These are phyloP conservation scores for Chamaetylas fuelleborni DNA, from an alignment of 2,113 vertebrate species.

Conservation along the genomic window DNA sequence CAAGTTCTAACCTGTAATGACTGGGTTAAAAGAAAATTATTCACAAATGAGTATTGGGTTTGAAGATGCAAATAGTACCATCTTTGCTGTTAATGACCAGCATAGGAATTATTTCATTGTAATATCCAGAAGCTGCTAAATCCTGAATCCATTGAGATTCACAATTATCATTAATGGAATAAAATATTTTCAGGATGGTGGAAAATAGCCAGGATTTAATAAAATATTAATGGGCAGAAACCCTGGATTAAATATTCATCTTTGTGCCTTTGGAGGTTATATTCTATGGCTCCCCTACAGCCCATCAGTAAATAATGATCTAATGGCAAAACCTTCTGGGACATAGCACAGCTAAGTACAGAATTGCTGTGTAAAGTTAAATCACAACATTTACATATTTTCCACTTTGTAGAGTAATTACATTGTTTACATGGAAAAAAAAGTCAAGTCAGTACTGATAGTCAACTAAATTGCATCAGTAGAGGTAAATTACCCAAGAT, in stretches of 20 bases:
- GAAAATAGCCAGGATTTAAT: conserved; percentile 28
- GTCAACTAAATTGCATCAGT: not conserved
- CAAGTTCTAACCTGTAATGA: not conserved
- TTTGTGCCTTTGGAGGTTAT: conserved; percentile 49
- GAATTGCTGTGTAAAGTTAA: conserved; percentile 29
- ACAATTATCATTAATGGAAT: conserved; percentile 41
- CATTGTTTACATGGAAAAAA: not conserved
- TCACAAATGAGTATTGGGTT: not conserved
- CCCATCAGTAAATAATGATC: conserved; percentile 66
- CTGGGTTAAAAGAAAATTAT: not conserved
- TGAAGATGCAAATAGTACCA: not conserved
- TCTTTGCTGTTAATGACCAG: conserved; percentile 8
- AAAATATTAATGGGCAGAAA: conserved; percentile 54
- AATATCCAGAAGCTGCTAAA: conserved; percentile 28
- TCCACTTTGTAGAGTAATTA: not conserved
- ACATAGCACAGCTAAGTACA: not conserved
- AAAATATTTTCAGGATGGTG: conserved; percentile 4
- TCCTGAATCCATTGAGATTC: conserved; percentile 8
- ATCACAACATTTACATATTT: conserved; percentile 13
- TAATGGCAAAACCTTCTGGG: conserved; percentile 55
- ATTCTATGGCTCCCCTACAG: not conserved
- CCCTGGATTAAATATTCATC: conserved; percentile 56
- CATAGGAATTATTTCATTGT: not conserved
- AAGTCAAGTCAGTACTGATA: not conserved
- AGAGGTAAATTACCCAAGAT: not conserved